A percentile compares a stretch with the other conserved stretches of the same genome.
phyloP scores from a whole-genome alignment of 2,797 vertebrate species.

The Coreius guichenoti region DNA sequence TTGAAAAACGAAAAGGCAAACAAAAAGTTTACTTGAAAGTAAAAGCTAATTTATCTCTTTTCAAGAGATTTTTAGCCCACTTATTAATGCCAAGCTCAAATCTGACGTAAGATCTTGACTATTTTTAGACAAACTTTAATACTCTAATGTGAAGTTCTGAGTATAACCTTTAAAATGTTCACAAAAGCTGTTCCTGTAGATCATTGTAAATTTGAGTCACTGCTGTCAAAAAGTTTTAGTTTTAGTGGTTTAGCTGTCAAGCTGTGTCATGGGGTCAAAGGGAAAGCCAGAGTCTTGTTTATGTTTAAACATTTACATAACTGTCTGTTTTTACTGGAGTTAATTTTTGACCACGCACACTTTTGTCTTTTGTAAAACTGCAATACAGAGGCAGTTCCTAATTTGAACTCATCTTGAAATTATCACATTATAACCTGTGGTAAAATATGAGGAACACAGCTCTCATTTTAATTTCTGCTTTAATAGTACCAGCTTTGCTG shows the following conservation, averaged over 20 bases:
- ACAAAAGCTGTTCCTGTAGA: background rate
- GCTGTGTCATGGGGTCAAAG: background rate
- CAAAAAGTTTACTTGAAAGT: background rate
- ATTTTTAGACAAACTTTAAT: background rate
- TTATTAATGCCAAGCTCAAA: background rate
- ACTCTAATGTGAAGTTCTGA: background rate
- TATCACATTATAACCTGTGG: background rate
- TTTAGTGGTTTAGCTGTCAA: background rate
- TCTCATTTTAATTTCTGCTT: slow-evolving; percentile 38
- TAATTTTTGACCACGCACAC: slow-evolving; percentile 52
- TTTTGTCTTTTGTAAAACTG: slow-evolving; percentile 8
- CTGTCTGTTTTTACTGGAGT: slow-evolving; percentile 32
- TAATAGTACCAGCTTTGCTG: slow-evolving; percentile 25
- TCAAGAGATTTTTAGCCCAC: background rate
- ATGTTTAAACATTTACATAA: slow-evolving; percentile 39
- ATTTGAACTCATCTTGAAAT: slow-evolving; percentile 8
- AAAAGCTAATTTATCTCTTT: background rate
- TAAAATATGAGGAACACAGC: slow-evolving; percentile 34
- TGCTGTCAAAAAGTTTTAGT: background rate
- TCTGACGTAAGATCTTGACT: background rate
- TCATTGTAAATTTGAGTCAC: background rate
- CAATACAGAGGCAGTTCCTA: background rate
- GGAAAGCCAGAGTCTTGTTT: slow-evolving; percentile 43
- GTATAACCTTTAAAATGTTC: background rate
- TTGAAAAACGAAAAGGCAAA: background rate